Evolutionary conservation across 1,140 invertebrate genomes (phyloP), one percentile per base, ranked within the genome.

Genomic region (Amyelois transitella): DNA sequence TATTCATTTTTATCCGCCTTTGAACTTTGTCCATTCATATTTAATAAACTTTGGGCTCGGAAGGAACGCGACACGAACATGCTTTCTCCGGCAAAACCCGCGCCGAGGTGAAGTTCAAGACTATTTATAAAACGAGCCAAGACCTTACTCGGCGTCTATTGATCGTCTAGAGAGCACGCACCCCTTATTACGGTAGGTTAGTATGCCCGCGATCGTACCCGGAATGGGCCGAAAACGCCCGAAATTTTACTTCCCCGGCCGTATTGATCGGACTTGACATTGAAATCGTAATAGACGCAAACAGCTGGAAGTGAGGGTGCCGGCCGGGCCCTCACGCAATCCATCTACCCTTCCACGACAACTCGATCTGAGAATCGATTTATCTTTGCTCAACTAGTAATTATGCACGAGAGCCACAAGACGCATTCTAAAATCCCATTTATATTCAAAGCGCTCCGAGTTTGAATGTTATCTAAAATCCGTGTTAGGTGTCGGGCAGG

Each of bases 231-330:
- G 82, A 83, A 70, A 74, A 55, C 69, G 69, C 59, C 80, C 81
- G 83, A 87, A 80, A 86, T 86, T 83, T 84, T 83, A 86, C 79
- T 80, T 81, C 77, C 81, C 77, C 76, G 78, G 75, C 66, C 57
- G 68, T 88, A 89, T 89, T 88, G 88, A 89, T 89, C 88, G 81
- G 78, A 76, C 80, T 86, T 89, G 88, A 89, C 88, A 89, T 89
- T 89, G 88, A 89, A 89, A 88, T 86, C 75, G 86, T 79, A 87
- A 88, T 87, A 87, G 82, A 79, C 72, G 76, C 75, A 82, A 89
- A 88, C 88, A 88, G 86, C 86, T 88, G 88, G 77, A 74, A 69
- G 72, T 44, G 64, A 75, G 79, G 80, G 78, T 71, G 75, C 75
- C 75, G 77, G 68, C 61, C 60, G 60, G 54, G 53, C 67, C 69